Conservation (phyloP, 2,113 vertebrate genomes). For the Corvus moneduloides region DNA sequence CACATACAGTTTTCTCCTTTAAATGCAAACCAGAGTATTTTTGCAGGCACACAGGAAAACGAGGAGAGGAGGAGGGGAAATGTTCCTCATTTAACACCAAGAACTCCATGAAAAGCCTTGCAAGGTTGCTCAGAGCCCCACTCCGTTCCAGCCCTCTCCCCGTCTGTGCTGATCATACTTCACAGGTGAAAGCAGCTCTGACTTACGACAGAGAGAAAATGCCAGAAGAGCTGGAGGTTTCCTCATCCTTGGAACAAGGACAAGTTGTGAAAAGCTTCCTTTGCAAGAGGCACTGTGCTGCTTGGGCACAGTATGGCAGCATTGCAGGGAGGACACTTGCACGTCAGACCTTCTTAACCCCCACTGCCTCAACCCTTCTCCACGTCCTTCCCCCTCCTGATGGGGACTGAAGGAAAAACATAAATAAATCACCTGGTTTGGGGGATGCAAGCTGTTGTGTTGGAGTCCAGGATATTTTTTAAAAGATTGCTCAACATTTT, state of each 20-base stretch:
- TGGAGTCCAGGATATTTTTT: neutral
- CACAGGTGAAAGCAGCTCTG: slow-evolving; percentile 49
- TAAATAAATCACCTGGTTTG: neutral
- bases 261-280: slow-evolving; percentile 54
- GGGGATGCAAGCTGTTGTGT: neutral
- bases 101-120: slow-evolving; percentile 45
- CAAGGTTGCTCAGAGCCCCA: neutral
- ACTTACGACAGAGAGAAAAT: slow-evolving; percentile 34
- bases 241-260: slow-evolving; percentile 58
- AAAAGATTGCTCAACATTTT: neutral
- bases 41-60: slow-evolving; percentile 34
- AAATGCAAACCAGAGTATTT: slow-evolving; percentile 51
- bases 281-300: slow-evolving; percentile 25
- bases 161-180: neutral
- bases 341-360: slow-evolving; percentile 25
- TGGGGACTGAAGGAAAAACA: neutral
- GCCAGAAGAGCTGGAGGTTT: slow-evolving; percentile 52
- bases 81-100: slow-evolving; percentile 44
- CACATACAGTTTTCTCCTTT: slow-evolving; percentile 37
- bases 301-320: slow-evolving; percentile 47
- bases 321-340: neutral
- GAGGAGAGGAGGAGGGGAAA: slow-evolving; percentile 56
- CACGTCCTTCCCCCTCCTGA: neutral
- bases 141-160: neutral
- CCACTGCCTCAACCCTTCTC: neutral